Evolutionary conservation across 2,888 invertebrate genomes (phyloP), one percentile per base, ranked within the genome.

Genomic region (Dimorphilus gyrociliatus): DNA sequence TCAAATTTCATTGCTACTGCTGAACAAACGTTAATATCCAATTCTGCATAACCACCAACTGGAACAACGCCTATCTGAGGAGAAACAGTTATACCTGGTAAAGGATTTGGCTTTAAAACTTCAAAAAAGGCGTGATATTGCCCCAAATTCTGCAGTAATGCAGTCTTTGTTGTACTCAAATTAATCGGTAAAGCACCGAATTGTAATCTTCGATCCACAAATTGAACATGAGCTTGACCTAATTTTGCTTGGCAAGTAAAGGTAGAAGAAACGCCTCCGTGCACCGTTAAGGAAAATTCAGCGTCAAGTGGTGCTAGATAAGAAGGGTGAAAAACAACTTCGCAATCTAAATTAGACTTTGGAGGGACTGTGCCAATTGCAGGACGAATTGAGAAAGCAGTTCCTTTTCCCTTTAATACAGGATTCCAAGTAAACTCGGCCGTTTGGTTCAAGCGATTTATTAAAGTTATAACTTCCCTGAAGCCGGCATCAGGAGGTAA

Each of bases 311-410:
- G 60, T 3, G 60, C 60, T 28, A 53, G 38, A 43, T 45, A 62
- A 6, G 60, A 59, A 4, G 61, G 58, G 33, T 59, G 57, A 51
- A 59, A 62, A 3, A 60, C 58, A n/a, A 63, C 57, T 39, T 63
- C 63, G 48, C 63, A 62, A 35, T 60, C 60, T 23, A 63, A 44
- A 31, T 55, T 52, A n/a, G 25, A 29, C n/a, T 16, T 4, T 8
- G n/a, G 17, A 6, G 16, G n/a, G 3, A 4, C 8, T 28, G 15
- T 35, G 54, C 57, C 61, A 38, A 53, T 47, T n/a, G 59, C 57
- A n/a, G 62, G 61, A 23, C 59, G 39, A 21, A 62, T 55, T 6
- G 61, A 60, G 45, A 62, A 62, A 15, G 62, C 60, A 18, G 58
- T 60, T 3, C 58, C 60, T 27, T 46, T 46, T 21, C 55, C 55